phyloP scores from a whole-genome alignment of 2,797 vertebrate species.

The Apodemus agrarius region DNA sequence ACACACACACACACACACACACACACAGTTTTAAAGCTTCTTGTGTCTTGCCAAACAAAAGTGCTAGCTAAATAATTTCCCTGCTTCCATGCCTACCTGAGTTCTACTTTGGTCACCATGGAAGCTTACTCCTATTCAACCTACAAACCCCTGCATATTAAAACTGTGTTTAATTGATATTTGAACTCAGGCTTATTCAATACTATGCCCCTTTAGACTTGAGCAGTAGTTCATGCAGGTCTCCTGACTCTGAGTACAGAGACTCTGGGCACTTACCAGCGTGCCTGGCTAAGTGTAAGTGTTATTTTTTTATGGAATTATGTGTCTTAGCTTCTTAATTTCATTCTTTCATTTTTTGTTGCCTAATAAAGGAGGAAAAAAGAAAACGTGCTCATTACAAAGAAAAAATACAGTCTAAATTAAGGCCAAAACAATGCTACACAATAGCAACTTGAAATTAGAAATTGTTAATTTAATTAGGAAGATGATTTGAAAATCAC shows the following conservation, averaged over 20 bases:
- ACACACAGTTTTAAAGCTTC: constrained; percentile 47
- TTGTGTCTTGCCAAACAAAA: constrained; percentile 67
- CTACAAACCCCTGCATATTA: neutral
- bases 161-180: neutral
- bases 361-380: neutral
- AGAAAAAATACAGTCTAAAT: neutral
- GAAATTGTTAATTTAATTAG: constrained; percentile 31
- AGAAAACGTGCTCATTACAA: neutral
- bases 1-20: neutral
- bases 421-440: neutral
- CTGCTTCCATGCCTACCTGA: constrained; percentile 68
- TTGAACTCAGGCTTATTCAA: constrained; percentile 44
- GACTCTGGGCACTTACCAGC: neutral
- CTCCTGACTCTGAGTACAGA: neutral
- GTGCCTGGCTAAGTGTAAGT: neutral
- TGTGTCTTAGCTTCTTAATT: constrained; percentile 20
- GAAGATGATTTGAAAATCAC: neutral
- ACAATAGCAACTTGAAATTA: neutral
- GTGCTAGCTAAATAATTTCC: constrained; percentile 46
- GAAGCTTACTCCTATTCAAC: neutral
- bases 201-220: neutral
- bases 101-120: constrained; percentile 70
- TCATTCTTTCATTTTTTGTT: neutral
- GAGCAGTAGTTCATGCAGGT: too few species aligned
- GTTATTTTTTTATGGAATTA: neutral